Conservation (phyloP, 2,113 vertebrate species). For the Tragelaphus imberbis region DNA sequence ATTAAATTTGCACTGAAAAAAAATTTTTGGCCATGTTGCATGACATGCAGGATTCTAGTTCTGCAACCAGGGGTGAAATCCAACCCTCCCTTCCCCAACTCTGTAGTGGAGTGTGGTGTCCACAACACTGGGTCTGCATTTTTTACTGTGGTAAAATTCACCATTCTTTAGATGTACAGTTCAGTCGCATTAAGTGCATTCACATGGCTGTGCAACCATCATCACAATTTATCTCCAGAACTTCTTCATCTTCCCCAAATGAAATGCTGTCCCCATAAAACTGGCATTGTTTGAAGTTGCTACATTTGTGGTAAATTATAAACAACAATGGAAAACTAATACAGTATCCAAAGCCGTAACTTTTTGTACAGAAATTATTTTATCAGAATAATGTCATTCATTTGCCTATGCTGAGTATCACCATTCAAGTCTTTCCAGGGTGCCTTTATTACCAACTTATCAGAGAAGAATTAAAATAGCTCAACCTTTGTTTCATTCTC, state of each 20-base stretch:
- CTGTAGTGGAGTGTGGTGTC: neutral
- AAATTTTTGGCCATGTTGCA: rapidly evolving
- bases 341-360: neutral
- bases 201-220: neutral
- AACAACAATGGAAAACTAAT: neutral
- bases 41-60: neutral
- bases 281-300: neutral
- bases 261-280: neutral
- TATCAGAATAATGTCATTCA: neutral
- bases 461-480: slow-evolving; percentile 14
- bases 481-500: neutral
- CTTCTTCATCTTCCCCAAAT: neutral
- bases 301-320: neutral
- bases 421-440: neutral
- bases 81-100: neutral
- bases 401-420: neutral
- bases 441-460: neutral
- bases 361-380: neutral
- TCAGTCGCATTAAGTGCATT: too few relatives aligned
- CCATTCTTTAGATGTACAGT: neutral
- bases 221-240: neutral
- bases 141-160: neutral
- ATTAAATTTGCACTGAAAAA: neutral
- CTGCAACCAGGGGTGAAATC: neutral
- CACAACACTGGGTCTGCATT: neutral